Conservation (phyloP, 2,797 vertebrate species). For the Amblyraja radiata region DNA sequence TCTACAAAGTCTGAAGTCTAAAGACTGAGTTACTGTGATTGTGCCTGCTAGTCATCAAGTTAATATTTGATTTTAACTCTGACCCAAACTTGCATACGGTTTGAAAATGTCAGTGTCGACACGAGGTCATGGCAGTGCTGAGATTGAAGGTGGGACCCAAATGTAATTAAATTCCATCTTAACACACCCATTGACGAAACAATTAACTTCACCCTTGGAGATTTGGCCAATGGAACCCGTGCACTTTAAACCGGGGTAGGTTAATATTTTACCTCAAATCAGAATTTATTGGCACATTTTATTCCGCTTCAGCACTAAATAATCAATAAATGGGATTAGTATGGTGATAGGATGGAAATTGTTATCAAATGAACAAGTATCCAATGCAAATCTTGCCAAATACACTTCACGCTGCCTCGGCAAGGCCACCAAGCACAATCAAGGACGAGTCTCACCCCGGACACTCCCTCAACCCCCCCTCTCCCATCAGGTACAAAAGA, state of each 20-base stretch:
- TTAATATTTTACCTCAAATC: slow-evolving; percentile 30
- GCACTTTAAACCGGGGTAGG: background rate
- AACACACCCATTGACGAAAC: background rate
- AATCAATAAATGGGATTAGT: background rate
- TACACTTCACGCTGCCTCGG: background rate
- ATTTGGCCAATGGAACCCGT: background rate
- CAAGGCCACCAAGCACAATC: too few relatives aligned
- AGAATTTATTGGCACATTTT: slow-evolving; percentile 25
- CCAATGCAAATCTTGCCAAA: background rate
- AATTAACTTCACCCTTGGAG: background rate
- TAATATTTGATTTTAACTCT: slow-evolving; percentile 27
- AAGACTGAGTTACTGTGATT: slow-evolving; percentile 6
- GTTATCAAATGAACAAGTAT: background rate
- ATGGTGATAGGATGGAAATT: slow-evolving; percentile 2
- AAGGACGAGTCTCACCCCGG: too few relatives aligned
- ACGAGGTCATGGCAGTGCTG: background rate
- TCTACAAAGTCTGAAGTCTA: too few relatives aligned
- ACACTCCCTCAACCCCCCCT: too few relatives aligned
- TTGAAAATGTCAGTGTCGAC: background rate
- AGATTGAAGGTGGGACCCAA: background rate
- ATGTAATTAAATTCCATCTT: slow-evolving; percentile 11
- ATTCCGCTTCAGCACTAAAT: slow-evolving; percentile 31
- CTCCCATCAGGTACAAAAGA: too few relatives aligned
- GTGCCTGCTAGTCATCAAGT: background rate
- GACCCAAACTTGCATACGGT: background rate